Evolutionary conservation across 2,113 vertebrate species (phyloP).

Genomic region (Coturnix japonica): DNA sequence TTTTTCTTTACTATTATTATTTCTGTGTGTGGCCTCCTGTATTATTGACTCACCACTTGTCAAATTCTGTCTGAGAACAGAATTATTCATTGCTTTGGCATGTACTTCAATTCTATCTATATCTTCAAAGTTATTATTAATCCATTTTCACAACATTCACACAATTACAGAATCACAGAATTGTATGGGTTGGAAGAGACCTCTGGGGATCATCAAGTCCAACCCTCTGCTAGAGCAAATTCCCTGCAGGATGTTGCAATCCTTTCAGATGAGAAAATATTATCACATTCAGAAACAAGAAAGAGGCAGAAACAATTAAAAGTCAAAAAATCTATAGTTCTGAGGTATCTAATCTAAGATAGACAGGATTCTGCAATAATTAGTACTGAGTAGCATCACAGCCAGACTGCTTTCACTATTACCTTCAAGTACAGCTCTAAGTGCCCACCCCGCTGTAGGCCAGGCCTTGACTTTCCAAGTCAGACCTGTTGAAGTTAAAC

Average conservation of each 20-base stretch:
- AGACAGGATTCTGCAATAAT: background rate
- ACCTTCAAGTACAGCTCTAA: background rate
- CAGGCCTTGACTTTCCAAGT: background rate
- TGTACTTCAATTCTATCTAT: accelerated
- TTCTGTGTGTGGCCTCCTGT: background rate
- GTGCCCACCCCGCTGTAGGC: background rate
- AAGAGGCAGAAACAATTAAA: background rate
- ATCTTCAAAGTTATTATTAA: background rate
- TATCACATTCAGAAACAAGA: background rate
- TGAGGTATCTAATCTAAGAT: background rate
- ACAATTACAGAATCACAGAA: too few species aligned
- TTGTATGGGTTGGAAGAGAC: too few species aligned
- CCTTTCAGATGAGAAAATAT: background rate
- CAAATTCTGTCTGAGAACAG: background rate
- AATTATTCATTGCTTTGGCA: background rate
- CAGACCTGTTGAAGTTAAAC: background rate
- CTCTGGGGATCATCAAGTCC: too few species aligned
- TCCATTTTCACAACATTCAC: background rate
- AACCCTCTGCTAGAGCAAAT: too few species aligned
- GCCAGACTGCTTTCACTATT: background rate
- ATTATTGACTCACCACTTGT: background rate
- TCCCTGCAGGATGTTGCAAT: too few species aligned
- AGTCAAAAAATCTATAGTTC: background rate
- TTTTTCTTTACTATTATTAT: background rate
- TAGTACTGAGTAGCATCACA: background rate